A percentile compares a stretch with the other conserved stretches of the same genome.
These are phyloP conservation scores for Hypomecis punctinalis DNA, from an alignment of 2,888 invertebrate genomes.

Conservation along the genomic window DNA sequence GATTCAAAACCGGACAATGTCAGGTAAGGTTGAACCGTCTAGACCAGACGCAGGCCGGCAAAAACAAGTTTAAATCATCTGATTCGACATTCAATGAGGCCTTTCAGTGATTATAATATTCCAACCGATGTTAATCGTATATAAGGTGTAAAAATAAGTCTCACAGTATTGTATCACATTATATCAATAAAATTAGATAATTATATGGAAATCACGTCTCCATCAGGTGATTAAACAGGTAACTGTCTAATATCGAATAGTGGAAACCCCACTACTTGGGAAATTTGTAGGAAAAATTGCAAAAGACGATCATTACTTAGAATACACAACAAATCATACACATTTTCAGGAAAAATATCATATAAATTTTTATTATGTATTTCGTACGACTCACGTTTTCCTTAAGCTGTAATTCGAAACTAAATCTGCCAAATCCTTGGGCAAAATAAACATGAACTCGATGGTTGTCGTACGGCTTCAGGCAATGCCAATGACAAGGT, in stretches of 20 bases:
- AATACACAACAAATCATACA: too few species aligned
- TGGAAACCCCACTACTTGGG: too few species aligned
- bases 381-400: conserved; percentile 4
- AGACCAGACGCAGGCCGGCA: conserved; percentile 25
- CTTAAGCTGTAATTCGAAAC: not conserved
- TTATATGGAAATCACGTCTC: too few species aligned
- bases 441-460: conserved; percentile 16
- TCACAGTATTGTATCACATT: too few species aligned
- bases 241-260: too few species aligned
- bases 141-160: not conserved
- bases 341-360: too few species aligned
- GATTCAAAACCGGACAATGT: conserved; percentile 29
- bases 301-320: too few species aligned
- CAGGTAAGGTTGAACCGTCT: conserved; percentile 38
- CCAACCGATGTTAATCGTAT: conserved; percentile 2
- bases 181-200: too few species aligned
- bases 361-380: too few species aligned
- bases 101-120: conserved; percentile 17
- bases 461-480: conserved; percentile 21
- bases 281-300: too few species aligned
- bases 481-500: conserved; percentile 30
- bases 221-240: too few species aligned
- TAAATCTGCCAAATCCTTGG: conserved; percentile 6
- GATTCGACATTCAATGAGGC: conserved; percentile 13
- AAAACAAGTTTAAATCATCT: conserved; percentile 25